Evolutionary conservation across 2,113 vertebrate genomes (phyloP).

Genomic region (Elephantulus edwardii): DNA sequence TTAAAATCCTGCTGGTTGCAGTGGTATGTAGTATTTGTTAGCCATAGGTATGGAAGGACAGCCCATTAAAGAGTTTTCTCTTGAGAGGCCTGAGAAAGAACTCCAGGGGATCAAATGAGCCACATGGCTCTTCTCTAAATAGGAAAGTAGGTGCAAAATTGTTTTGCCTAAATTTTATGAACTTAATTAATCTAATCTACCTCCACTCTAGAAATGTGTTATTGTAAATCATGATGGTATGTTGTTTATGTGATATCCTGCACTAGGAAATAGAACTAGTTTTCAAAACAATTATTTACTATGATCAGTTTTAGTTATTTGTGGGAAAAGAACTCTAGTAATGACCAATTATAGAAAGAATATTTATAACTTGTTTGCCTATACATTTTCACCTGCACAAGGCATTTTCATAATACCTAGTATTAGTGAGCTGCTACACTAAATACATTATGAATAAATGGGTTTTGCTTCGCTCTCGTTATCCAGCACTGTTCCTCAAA

Average conservation of each 20-base stretch:
- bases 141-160: neutral
- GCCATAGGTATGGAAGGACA: neutral
- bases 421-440: neutral
- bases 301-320: neutral
- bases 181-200: neutral
- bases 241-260: neutral
- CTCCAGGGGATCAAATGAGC: neutral
- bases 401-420: neutral
- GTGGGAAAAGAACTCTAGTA: neutral
- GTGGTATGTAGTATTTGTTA: neutral
- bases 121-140: neutral
- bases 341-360: neutral
- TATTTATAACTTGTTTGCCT: neutral
- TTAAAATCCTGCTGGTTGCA: neutral
- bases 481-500: neutral
- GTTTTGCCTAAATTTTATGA: neutral
- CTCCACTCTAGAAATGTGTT: neutral
- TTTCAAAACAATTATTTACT: neutral
- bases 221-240: neutral
- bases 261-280: neutral
- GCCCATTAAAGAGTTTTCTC: slow-evolving; percentile 6
- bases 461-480: slow-evolving; percentile 6
- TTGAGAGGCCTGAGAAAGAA: slow-evolving; percentile 9
- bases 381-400: neutral
- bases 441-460: slow-evolving; percentile 7